Evolutionary conservation across 2,888 invertebrate genomes (phyloP), one percentile per base, ranked within the genome.

Genomic region (Resseliella maxima): DNA sequence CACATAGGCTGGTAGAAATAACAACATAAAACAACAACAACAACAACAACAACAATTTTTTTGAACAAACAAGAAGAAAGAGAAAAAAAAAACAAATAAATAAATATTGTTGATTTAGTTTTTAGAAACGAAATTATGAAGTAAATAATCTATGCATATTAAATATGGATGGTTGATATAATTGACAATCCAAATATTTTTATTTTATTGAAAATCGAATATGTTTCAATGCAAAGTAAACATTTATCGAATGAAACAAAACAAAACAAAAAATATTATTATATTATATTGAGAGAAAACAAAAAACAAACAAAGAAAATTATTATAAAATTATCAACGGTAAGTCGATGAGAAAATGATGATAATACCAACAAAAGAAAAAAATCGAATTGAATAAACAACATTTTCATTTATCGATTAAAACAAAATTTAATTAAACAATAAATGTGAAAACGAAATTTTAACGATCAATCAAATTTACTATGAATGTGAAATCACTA

Each of bases 71-170:
- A 18, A 18, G 8, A 50, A 15, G 8, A 18, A 50, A 18, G 18
- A 50, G 18, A 50, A 15, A 15, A 50, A 15, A 50, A 18, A 50
- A 50, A 18, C 31, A 72, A 72, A 31, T 12, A n/a, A 72, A 72
- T 1, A 31, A 24, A 59, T 31, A 72, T 72, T 72, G 72, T 72
- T 72, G 31, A 72, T 72, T 72, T 72, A 72, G 72, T 72, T 72
- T 72, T 72, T 72, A 72, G 72, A 72, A 72, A 72, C 72, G n/a
- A 72, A 72, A 72, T 31, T 35, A 72, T n/a, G 31, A 72, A n/a
- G n/a, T 72, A 35, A 72, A 72, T 72, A 72, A 72, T 72, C 72
- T 72, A 72, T 72, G 72, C 31, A 59, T 59, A 59, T 59, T 59
- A 59, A 59, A 59, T 59, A 59, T 59, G 59, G 59, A 72, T 72